A percentile compares a stretch with the other conserved stretches of the same genome.
These are phyloP conservation scores for Drymonia ruficornis DNA, from an alignment of 2,888 invertebrate genomes.

Conservation along the genomic window DNA sequence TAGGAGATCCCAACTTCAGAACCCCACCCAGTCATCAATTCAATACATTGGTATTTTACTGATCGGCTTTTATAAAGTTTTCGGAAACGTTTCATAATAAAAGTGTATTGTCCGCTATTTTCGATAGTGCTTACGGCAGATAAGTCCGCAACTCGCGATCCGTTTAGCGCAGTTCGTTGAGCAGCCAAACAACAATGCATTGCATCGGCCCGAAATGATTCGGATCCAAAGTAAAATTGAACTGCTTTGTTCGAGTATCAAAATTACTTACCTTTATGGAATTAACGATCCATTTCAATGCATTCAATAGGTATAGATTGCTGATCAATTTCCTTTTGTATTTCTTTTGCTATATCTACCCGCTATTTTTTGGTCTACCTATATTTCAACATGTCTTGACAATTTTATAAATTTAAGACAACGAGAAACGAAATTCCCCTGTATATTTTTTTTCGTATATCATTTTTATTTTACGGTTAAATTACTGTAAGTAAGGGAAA, in stretches of 20 bases:
- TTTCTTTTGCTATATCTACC: not conserved
- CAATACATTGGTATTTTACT: not conserved
- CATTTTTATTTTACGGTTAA: too few relatives aligned
- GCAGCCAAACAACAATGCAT: conserved; percentile 4
- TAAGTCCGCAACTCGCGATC: conserved; percentile 2
- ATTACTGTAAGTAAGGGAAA: too few relatives aligned
- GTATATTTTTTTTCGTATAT: too few relatives aligned
- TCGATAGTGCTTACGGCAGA: conserved; percentile 2
- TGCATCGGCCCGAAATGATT: conserved; percentile 6
- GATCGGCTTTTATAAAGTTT: not conserved
- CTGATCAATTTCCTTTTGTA: not conserved
- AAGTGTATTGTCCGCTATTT: not conserved
- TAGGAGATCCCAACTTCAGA: too few relatives aligned
- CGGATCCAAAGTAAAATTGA: conserved; percentile 6
- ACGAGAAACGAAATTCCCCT: too few relatives aligned
- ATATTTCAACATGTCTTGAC: too few relatives aligned
- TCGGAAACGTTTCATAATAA: not conserved
- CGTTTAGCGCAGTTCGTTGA: conserved; percentile 7
- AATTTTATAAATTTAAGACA: too few relatives aligned
- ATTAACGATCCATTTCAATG: not conserved
- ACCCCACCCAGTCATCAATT: too few relatives aligned
- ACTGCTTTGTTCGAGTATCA: conserved; percentile 6
- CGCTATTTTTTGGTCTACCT: too few relatives aligned
- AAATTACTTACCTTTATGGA: conserved; percentile 4
- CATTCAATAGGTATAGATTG: not conserved